phyloP scores from a whole-genome alignment of 2,888 invertebrate species.

The Ectobius pallidus region DNA sequence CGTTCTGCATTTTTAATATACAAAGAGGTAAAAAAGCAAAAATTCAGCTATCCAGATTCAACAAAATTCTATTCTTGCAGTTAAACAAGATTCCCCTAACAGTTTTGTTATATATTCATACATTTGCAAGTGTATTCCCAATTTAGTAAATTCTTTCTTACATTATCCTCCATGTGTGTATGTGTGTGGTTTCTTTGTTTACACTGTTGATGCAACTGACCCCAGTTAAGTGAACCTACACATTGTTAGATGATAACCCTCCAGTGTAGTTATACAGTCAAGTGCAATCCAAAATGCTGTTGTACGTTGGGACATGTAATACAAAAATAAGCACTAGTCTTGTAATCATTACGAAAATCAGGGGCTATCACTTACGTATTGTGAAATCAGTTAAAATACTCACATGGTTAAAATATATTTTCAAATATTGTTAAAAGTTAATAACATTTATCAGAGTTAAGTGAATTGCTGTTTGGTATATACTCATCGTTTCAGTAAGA shows the following conservation, averaged over 20 bases:
- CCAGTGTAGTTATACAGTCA: slow-evolving; percentile 13
- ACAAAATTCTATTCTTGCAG: no score
- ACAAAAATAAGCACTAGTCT: neutral
- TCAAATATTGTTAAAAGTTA: slow-evolving; percentile 5
- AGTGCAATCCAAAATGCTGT: slow-evolving; percentile 25
- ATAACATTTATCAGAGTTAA: slow-evolving; percentile 12
- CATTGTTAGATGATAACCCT: slow-evolving; percentile 26
- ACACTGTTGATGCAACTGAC: neutral
- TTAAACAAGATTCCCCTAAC: no score
- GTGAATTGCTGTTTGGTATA: neutral
- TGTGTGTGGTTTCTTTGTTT: neutral
- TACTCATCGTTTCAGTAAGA: neutral
- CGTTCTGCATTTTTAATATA: no score
- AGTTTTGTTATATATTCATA: no score
- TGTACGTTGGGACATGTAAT: slow-evolving; percentile 1
- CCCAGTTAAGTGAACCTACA: neutral
- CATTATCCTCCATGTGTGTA: no score
- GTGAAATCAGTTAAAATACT: neutral
- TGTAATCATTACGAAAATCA: neutral
- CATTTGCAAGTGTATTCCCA: no score
- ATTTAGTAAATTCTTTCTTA: no score
- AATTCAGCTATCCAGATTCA: no score
- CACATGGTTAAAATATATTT: slow-evolving; percentile 12
- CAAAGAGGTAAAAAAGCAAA: no score
- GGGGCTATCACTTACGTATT: neutral